Percentiles rank a stretch among this genome's conserved stretches.
phyloP scores from a whole-genome alignment of 2,113 vertebrate species.

The Meriones unguiculatus region DNA sequence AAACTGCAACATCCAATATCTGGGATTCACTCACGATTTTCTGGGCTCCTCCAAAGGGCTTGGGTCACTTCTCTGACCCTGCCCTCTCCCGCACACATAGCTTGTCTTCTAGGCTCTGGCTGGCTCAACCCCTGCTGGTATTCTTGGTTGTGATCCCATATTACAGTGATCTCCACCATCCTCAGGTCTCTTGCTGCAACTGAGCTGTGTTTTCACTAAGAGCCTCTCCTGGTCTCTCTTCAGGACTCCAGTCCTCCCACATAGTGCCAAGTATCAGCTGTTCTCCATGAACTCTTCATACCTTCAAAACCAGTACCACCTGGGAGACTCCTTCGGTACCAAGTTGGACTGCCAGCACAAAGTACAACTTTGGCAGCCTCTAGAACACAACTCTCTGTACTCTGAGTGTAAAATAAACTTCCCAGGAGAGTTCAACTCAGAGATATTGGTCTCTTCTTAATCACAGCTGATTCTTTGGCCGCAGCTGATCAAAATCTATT shows the following conservation, averaged over 20 bases:
- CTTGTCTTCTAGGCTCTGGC: too few species aligned
- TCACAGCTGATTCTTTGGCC: neutral
- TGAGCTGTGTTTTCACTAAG: neutral
- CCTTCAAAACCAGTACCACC: neutral
- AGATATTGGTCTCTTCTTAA: neutral
- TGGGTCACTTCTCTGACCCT: neutral
- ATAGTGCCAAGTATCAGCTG: neutral
- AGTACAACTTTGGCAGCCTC: neutral
- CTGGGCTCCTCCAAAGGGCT: neutral
- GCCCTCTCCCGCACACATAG: neutral
- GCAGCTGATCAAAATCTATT: neutral
- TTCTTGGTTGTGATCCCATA: neutral
- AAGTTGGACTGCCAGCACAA: neutral
- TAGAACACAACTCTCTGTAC: neutral
- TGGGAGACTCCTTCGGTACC: neutral
- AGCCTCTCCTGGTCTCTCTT: neutral
- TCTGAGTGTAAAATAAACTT: neutral
- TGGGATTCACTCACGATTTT: neutral
- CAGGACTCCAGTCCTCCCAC: neutral
- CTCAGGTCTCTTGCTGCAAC: neutral
- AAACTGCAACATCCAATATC: too few species aligned
- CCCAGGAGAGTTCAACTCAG: neutral
- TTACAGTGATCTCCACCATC: neutral
- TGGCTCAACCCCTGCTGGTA: neutral
- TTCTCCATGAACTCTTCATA: neutral